These are phyloP conservation scores for Panulirus ornatus DNA, from an alignment of 1,140 invertebrate genomes.

Conservation along the genomic window DNA sequence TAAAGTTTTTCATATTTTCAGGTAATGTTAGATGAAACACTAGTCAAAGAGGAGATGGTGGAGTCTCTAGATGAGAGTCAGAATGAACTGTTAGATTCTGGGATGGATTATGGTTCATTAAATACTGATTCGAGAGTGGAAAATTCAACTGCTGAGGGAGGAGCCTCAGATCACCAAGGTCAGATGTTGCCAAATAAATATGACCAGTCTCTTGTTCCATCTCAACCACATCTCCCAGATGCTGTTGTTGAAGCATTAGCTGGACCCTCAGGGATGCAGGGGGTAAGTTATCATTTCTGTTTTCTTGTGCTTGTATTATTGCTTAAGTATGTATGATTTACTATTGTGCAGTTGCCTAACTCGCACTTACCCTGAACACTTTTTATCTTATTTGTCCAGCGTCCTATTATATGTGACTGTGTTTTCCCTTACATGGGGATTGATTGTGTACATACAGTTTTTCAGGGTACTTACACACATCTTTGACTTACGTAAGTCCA, in stretches of 20 bases:
- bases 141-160: constrained; percentile 36
- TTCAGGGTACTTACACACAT: background rate
- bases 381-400: background rate
- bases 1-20: background rate
- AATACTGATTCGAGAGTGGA: constrained; percentile 43
- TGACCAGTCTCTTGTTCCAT: constrained; percentile 39
- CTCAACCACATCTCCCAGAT: constrained; percentile 40
- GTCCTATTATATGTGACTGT: no score
- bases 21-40: constrained; percentile 60
- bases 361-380: background rate
- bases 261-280: constrained; percentile 63
- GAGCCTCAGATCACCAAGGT: constrained; percentile 30
- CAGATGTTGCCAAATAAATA: constrained; percentile 56
- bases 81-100: constrained; percentile 39
- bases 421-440: no score
- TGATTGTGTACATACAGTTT: background rate
- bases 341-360: background rate
- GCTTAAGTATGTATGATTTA: background rate
- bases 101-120: constrained; percentile 56
- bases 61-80: constrained; percentile 34
- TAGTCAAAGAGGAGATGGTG: constrained; percentile 69
- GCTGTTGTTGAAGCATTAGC: constrained; percentile 55
- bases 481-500: background rate
- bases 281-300: constrained; percentile 31
- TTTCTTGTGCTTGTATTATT: background rate